phyloP scores from a whole-genome alignment of 2,113 vertebrate genomes.

The Limnothrissa miodon region DNA sequence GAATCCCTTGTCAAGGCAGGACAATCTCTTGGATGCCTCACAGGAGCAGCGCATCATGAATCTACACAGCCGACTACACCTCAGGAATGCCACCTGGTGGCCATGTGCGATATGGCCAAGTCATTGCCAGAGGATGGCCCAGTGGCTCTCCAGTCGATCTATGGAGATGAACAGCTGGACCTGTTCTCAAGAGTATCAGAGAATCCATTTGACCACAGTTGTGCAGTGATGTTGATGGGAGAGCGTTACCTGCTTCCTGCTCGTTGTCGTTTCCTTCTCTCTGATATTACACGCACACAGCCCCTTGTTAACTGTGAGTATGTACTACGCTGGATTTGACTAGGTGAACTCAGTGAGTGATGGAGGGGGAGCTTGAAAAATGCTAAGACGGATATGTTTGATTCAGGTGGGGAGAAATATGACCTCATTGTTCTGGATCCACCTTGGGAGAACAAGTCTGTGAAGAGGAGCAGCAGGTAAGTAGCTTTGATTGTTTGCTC shows the following conservation, averaged over 20 bases:
- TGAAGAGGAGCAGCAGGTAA: constrained; percentile 93
- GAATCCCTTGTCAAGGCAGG: constrained; percentile 75
- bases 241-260: constrained; percentile 87
- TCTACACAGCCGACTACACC: constrained; percentile 39
- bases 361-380: neutral
- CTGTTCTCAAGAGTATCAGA: constrained; percentile 77
- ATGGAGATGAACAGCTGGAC: constrained; percentile 68
- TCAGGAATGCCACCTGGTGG: constrained; percentile 71
- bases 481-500: neutral
- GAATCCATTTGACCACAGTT: constrained; percentile 67
- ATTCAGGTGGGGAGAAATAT: constrained; percentile 78
- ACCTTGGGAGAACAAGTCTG: constrained; percentile 96
- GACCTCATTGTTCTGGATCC: constrained; percentile 90
- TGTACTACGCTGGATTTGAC: neutral
- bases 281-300: constrained; percentile 83
- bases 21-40: constrained; percentile 71
- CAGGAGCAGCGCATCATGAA: constrained; percentile 22
- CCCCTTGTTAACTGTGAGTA: constrained; percentile 86
- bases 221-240: constrained; percentile 79
- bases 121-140: constrained; percentile 64
- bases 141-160: constrained; percentile 52
- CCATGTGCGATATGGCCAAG: constrained; percentile 91
- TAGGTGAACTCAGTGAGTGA: neutral
- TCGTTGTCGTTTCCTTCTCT: constrained; percentile 84
- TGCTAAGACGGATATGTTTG: neutral